Evolutionary conservation across 2,113 vertebrate species (phyloP), one percentile per base, ranked within the genome.

Genomic region (Urocolius indicus): DNA sequence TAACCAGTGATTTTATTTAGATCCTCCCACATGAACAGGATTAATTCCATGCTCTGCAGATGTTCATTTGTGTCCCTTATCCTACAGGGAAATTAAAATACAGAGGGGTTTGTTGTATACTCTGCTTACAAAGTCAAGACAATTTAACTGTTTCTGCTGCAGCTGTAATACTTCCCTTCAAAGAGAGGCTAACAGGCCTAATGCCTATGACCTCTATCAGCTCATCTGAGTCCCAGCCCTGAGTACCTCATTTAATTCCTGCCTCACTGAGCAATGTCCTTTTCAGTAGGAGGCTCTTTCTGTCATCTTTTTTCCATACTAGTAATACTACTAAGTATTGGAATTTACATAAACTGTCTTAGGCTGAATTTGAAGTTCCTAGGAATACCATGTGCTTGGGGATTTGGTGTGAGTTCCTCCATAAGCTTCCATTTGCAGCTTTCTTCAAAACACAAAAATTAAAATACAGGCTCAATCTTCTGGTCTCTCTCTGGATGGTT

Each of bases 1-100:
- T 69, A 93, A 68, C 34, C 74, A 59, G 19, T 22, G 43, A 45
- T 72, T 94, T 91, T 32, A 85, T 89, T 95, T 59, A 96, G 87
- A 88, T 88, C 45, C 66, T 96, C 75, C 49, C 49, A 54, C 38
- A 52, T 12, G 41, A 90, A 73, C 11, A 59, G 46, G 32, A 87
- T 76, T 89, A 65, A 79, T 90, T 95, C 80, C 55, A 49, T 21
- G 32, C 21, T 78, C 72, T 92, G 78, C 74, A 93, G 71, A 93
- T 62, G 62, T 72, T 89, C 59, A 68, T 79, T 87, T 89, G 36
- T 55, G 34, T 58, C 81, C 49, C 34, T 73, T 89, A 89, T 29
- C 17, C 79, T n/a, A 18, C 17, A 1, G n/a, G 41, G 84, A 90
- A 87, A 95, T 89, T 65, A 93, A 91, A 74, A 82, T 26, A 14